Percentiles rank a stretch among this genome's conserved stretches.
Conservation (phyloP, 2,797 vertebrate species). For the Selene dorsalis region DNA sequence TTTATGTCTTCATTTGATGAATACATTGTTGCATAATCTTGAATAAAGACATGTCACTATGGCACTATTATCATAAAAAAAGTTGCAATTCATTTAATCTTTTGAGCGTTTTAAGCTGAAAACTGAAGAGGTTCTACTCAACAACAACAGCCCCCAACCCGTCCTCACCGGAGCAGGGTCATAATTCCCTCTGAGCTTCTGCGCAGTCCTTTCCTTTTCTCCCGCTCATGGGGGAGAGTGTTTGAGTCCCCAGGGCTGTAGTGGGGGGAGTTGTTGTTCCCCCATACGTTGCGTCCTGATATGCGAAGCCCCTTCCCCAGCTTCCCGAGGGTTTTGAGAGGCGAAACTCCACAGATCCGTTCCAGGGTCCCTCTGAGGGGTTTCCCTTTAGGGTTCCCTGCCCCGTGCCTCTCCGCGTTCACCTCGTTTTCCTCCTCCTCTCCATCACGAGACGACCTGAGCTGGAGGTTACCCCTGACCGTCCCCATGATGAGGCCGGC, state of each 20-base stretch:
- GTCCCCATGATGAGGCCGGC: constrained; percentile 80
- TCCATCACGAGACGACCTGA: constrained; percentile 75
- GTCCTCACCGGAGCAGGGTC: constrained; percentile 83
- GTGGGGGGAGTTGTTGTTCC: constrained; percentile 71
- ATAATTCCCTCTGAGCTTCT: constrained; percentile 90
- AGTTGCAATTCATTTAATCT: background rate
- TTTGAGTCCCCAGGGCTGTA: constrained; percentile 76
- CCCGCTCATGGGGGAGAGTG: constrained; percentile 74
- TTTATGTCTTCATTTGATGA: background rate
- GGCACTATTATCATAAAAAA: background rate
- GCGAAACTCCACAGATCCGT: constrained; percentile 84
- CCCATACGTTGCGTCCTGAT: constrained; percentile 83
- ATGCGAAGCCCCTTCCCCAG: constrained; percentile 85
- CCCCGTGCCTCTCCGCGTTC: constrained; percentile 79
- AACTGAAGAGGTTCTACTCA: background rate
- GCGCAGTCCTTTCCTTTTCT: constrained; percentile 84
- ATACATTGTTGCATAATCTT: background rate
- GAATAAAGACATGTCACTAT: too few relatives aligned
- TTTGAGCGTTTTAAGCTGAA: background rate
- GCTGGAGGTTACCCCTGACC: constrained; percentile 63
- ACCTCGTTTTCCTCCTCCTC: constrained; percentile 86
- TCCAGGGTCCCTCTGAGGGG: constrained; percentile 85
- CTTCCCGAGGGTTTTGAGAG: constrained; percentile 86
- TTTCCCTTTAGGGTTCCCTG: constrained; percentile 77
- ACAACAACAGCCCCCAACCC: constrained; percentile 1